Evolutionary conservation across 2,888 invertebrate genomes (phyloP).

Genomic region (Yponomeuta plumbellus): DNA sequence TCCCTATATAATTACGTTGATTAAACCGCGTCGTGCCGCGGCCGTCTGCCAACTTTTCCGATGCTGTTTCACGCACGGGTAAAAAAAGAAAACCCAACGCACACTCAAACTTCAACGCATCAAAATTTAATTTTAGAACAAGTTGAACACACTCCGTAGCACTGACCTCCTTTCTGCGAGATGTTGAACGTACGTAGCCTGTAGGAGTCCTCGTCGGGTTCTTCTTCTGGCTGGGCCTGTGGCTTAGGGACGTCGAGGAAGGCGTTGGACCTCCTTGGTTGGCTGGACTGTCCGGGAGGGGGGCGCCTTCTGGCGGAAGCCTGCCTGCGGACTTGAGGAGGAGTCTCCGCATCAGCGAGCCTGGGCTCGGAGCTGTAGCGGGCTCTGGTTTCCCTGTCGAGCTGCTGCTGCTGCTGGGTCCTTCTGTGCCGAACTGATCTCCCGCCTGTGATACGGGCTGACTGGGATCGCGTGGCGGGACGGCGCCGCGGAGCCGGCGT

Average conservation of each 20-base stretch:
- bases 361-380: slow-evolving; percentile 82
- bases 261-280: slow-evolving; percentile 81
- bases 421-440: slow-evolving; percentile 72
- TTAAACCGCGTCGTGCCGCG: slow-evolving; percentile 25
- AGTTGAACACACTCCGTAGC: slow-evolving; percentile 63
- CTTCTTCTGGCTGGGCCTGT: slow-evolving; percentile 64
- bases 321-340: slow-evolving; percentile 79
- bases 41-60: slow-evolving; percentile 58
- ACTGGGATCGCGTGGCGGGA: slow-evolving; percentile 85
- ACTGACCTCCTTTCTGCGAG: slow-evolving; percentile 90
- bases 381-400: slow-evolving; percentile 72
- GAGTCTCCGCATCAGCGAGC: slow-evolving; percentile 80
- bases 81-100: slow-evolving; percentile 21
- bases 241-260: slow-evolving; percentile 81
- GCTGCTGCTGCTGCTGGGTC: slow-evolving; percentile 64
- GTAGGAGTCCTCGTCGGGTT: slow-evolving; percentile 91
- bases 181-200: slow-evolving; percentile 94
- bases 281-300: slow-evolving; percentile 60
- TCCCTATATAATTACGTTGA: slow-evolving; percentile 3
- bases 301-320: slow-evolving; percentile 77
- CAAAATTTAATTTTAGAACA: slow-evolving; percentile 24
- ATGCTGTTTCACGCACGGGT: slow-evolving; percentile 19
- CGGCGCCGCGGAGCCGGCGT: slow-evolving; percentile 78
- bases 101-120: slow-evolving; percentile 42
- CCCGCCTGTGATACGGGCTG: slow-evolving; percentile 82